Percentiles rank a stretch among this genome's conserved stretches.
Conservation (phyloP, 2,888 invertebrate species). For the Lycia hirtaria region DNA sequence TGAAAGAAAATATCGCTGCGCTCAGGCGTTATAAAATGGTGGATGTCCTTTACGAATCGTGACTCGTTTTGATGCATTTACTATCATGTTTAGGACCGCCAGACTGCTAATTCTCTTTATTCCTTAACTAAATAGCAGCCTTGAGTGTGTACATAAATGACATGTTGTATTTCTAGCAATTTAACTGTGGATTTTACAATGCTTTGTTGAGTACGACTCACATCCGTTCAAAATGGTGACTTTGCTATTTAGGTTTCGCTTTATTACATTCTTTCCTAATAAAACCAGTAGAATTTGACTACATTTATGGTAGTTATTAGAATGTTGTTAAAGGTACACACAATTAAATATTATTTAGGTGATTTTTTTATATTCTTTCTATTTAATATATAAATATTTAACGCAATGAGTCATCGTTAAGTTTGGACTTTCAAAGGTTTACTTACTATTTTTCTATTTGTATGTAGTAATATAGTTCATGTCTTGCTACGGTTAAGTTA, state of each 20-base stretch:
- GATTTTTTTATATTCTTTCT: not conserved
- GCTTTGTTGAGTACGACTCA: conserved; percentile 79
- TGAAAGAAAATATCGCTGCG: conserved; percentile 82
- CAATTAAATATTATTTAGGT: not conserved
- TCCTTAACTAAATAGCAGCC: conserved; percentile 57
- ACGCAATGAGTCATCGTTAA: conserved; percentile 1
- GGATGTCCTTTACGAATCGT: conserved; percentile 77
- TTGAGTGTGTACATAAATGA: conserved; percentile 49
- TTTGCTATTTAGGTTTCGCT: conserved; percentile 68
- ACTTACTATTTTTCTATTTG: too few species aligned
- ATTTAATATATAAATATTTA: not conserved
- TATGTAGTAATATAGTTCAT: not conserved
- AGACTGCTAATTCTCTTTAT: conserved; percentile 49
- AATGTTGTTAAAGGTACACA: not conserved
- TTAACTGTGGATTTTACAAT: conserved; percentile 63
- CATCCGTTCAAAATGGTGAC: conserved; percentile 89
- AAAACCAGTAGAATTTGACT: not conserved
- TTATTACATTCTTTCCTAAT: conserved; percentile 30
- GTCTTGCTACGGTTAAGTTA: too few species aligned
- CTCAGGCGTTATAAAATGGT: conserved; percentile 86
- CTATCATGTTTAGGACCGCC: conserved; percentile 59
- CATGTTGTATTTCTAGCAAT: conserved; percentile 58
- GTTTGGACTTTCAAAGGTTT: not conserved
- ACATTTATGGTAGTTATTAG: not conserved
- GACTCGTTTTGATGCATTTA: conserved; percentile 71